phyloP scores from a whole-genome alignment of 2,888 invertebrate species.

The Eutolmus rufibarbis region DNA sequence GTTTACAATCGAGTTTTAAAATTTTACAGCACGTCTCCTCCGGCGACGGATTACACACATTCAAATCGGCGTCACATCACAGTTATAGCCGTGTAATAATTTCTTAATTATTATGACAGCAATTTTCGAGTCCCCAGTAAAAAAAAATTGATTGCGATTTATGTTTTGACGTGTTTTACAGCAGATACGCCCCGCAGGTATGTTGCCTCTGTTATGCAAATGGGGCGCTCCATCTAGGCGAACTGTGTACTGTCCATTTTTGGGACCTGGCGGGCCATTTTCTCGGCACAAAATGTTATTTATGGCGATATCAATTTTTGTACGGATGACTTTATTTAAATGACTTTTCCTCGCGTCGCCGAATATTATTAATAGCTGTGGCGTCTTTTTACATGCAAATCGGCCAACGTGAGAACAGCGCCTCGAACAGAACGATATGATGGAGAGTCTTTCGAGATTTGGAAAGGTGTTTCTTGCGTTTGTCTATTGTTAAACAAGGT shows the following conservation, averaged over 20 bases:
- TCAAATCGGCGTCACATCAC: neutral
- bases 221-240: neutral
- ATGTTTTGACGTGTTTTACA: constrained; percentile 21
- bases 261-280: neutral
- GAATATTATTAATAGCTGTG: neutral
- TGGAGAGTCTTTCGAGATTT: neutral
- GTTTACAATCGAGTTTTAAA: neutral
- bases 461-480: neutral
- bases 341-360: constrained; percentile 5
- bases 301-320: constrained; percentile 16
- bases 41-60: neutral
- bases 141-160: constrained; percentile 30
- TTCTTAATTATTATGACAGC: constrained; percentile 30
- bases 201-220: constrained; percentile 17
- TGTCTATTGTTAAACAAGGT: neutral
- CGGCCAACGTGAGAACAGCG: neutral
- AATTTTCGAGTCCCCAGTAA: neutral
- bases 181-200: neutral
- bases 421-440: neutral
- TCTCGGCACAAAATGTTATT: neutral
- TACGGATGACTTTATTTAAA: constrained; percentile 13
- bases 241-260: neutral
- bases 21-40: neutral
- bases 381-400: constrained; percentile 6
- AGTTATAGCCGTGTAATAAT: neutral